Percentiles rank a stretch among this genome's conserved stretches.
phyloP scores from a whole-genome alignment of 2,888 invertebrate species.

The Zhuqinia jingwanae region DNA sequence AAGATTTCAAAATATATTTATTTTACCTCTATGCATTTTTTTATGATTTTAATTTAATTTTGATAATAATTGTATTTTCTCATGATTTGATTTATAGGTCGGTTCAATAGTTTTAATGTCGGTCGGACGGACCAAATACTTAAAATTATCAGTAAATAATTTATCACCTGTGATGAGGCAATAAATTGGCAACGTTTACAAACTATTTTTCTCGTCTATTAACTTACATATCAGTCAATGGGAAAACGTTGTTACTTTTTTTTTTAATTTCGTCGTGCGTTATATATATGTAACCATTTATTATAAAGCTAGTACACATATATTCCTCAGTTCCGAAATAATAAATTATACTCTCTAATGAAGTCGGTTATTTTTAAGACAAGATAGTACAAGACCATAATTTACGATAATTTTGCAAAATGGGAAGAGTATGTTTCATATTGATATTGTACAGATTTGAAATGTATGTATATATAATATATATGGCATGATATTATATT shows the following conservation, averaged over 20 bases:
- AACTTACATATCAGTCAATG: constrained; percentile 39
- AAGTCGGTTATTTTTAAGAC: too few relatives aligned
- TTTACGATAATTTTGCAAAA: too few relatives aligned
- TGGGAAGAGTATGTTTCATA: too few relatives aligned
- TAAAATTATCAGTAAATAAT: constrained; percentile 11
- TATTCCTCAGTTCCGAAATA: too few relatives aligned
- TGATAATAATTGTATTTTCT: constrained; percentile 8
- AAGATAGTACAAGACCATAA: too few relatives aligned
- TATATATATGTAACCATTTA: neutral
- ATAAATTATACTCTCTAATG: too few relatives aligned
- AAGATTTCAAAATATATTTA: constrained; percentile 37
- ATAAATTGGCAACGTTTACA: neutral
- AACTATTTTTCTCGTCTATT: constrained; percentile 15
- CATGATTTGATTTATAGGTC: constrained; percentile 57
- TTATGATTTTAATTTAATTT: too few relatives aligned
- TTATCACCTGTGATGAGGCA: neutral
- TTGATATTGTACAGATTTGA: too few relatives aligned
- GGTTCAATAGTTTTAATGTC: constrained; percentile 35
- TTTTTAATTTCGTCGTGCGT: neutral
- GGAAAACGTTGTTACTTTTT: neutral
- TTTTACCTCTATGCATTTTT: too few relatives aligned
- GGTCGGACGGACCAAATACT: constrained; percentile 65
- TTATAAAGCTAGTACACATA: neutral
- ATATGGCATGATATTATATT: too few relatives aligned
- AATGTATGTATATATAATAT: too few relatives aligned